A percentile compares a stretch with the other conserved stretches of the same genome.
phyloP scores from a whole-genome alignment of 2,888 invertebrate species.

The Napeogenes sylphis region DNA sequence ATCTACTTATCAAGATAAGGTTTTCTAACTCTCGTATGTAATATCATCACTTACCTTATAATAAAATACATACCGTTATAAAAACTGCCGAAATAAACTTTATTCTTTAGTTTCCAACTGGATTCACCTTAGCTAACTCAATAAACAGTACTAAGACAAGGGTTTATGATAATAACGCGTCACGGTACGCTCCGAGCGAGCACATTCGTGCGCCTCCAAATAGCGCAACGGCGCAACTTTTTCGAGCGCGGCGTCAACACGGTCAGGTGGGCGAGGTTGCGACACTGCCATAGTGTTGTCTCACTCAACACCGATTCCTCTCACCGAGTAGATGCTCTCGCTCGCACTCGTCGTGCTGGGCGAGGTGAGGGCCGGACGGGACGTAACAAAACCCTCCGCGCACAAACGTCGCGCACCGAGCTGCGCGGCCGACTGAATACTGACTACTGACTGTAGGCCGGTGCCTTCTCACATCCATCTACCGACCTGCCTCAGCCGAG shows the following conservation, averaged over 20 bases:
- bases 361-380: constrained; percentile 44
- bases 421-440: constrained; percentile 66
- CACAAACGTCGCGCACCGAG: constrained; percentile 76
- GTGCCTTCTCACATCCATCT: constrained; percentile 33
- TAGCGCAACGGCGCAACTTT: constrained; percentile 78
- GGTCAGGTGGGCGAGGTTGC: constrained; percentile 79
- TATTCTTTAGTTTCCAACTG: constrained; percentile 41
- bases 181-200: constrained; percentile 62
- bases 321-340: constrained; percentile 49
- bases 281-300: constrained; percentile 69
- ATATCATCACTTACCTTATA: constrained; percentile 32
- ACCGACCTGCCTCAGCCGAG: constrained; percentile 44
- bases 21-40: constrained; percentile 38
- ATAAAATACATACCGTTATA: constrained; percentile 55
- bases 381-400: constrained; percentile 61
- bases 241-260: constrained; percentile 77
- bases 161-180: constrained; percentile 66
- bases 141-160: constrained; percentile 54
- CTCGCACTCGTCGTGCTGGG: constrained; percentile 52
- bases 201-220: constrained; percentile 76
- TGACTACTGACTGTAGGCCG: constrained; percentile 49
- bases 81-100: constrained; percentile 26
- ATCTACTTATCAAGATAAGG: constrained; percentile 55
- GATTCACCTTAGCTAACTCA: constrained; percentile 46
- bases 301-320: constrained; percentile 44